These are phyloP conservation scores for Ia io DNA, from an alignment of 2,113 vertebrate genomes.

Conservation along the genomic window DNA sequence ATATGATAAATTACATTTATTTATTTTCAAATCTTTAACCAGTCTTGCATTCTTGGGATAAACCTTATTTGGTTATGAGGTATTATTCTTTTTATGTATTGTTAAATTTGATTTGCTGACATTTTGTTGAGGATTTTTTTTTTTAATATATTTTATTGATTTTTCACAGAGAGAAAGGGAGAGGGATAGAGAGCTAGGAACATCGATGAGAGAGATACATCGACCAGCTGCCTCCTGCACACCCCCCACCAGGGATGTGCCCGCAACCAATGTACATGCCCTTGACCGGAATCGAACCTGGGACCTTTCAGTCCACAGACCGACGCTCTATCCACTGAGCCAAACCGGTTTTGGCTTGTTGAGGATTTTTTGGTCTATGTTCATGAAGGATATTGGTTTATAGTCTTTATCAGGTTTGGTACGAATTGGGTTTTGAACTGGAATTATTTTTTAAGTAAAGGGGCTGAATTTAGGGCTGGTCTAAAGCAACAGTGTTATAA, in stretches of 20 bases:
- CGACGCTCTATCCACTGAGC: too few species aligned
- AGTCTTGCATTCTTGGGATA: not conserved
- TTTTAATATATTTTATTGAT: too few species aligned
- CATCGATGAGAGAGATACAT: too few species aligned
- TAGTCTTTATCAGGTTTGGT: not conserved
- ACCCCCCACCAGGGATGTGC: too few species aligned
- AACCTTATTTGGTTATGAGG: not conserved
- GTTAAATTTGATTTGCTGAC: not conserved
- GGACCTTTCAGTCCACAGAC: too few species aligned
- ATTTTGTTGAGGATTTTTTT: not conserved
- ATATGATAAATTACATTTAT: constrained; percentile 8
- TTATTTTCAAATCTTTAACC: constrained; percentile 34
- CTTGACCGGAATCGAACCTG: too few species aligned
- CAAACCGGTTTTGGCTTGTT: too few species aligned
- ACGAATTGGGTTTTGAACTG: constrained; percentile 12
- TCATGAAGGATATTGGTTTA: not conserved
- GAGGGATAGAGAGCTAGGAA: too few species aligned
- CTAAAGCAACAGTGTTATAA: not conserved
- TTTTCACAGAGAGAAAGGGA: too few species aligned
- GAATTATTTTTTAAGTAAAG: constrained; percentile 42
- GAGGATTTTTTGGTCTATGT: not conserved
- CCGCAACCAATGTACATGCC: too few species aligned
- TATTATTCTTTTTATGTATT: constrained; percentile 7
- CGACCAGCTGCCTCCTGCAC: too few species aligned
- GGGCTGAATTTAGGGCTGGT: not conserved